Conservation (phyloP, 2,888 invertebrate species). For the Leptopilina syphax region DNA sequence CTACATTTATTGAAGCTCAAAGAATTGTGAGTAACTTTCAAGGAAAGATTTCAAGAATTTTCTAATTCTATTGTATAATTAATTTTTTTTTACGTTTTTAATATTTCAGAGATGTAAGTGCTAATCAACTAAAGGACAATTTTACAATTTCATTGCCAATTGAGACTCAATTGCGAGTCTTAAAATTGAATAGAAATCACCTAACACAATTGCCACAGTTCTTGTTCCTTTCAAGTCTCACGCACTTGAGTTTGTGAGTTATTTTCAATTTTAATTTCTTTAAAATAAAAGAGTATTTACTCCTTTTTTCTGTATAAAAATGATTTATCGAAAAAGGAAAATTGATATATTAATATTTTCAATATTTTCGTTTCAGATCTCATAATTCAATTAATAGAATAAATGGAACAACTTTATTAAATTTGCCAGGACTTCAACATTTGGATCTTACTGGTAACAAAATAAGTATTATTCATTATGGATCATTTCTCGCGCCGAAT, state of each 20-base stretch:
- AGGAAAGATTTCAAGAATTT: background rate
- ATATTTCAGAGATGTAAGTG: constrained; percentile 79
- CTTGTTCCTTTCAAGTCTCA: constrained; percentile 71
- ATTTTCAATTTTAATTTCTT: constrained; percentile 3
- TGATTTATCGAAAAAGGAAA: too few species aligned
- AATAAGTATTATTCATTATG: constrained; percentile 79
- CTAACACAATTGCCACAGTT: constrained; percentile 74
- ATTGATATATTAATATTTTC: too few species aligned
- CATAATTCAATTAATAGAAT: constrained; percentile 78
- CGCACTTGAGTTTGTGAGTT: constrained; percentile 78
- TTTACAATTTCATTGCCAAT: constrained; percentile 78
- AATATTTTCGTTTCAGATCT: constrained; percentile 71
- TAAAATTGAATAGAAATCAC: constrained; percentile 77
- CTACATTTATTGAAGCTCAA: constrained; percentile 68
- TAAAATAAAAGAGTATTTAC: too few species aligned
- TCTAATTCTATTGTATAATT: constrained; percentile 4
- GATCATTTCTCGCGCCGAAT: constrained; percentile 81
- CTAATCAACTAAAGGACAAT: constrained; percentile 78
- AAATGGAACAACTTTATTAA: constrained; percentile 76
- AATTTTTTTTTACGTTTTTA: background rate
- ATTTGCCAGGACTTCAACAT: constrained; percentile 79
- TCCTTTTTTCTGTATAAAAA: too few species aligned
- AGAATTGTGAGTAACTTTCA: constrained; percentile 67
- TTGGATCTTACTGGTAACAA: constrained; percentile 83
- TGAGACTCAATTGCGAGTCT: constrained; percentile 78